Base-by-base conservation (phyloP, 2,797 vertebrate species). In the Astyanax mexicanus region DNA sequence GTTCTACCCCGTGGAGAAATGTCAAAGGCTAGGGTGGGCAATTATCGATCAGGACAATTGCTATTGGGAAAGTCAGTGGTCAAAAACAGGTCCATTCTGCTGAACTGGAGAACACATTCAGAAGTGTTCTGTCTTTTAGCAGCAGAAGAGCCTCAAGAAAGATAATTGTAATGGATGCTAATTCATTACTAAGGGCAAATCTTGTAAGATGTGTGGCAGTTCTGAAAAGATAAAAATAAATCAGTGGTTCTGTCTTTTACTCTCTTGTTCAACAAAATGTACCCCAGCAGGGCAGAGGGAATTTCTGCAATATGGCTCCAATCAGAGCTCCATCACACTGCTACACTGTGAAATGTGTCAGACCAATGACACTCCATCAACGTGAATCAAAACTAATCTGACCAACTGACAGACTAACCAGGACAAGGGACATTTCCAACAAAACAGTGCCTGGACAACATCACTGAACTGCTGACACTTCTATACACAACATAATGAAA, bases 21-120 rank as follows among this genome's bases (percentile, higher is more conserved):
- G 55, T 9, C 17, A 58, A 29, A 35, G 32, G 38, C 4, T 25
- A 35, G 49, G 17, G 2, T 57, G 23, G 51, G 32, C 61, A 74
- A 67, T 54, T 37, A 67, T 66, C 23, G 49, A 74, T 55, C 52
- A 23, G 42, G 47, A 55, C 38, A 61, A 10, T 44, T 21, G 25
- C 52, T 32, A 35, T 74, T 27, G 21, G n/a, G 23, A 29, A 15
- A 35, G 44, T 52, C 23, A 47, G n/a, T 21, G 19, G 25, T 42
- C 27, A 37, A 11, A 21, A 72, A 64, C 21, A 54, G 52, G 15
- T 65, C 17, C 6, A 13, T 32, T 64, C 58, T 73, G 1, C 12
- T 0, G 17, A 62, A 15, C 23, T 37, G 19, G 52, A 35, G 23
- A 74, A 19, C 13, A 25, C 15, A 51, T 40, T 1, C 52, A 40